Evolutionary conservation across 2,888 invertebrate genomes (phyloP), one percentile per base, ranked within the genome.

Genomic region (Blera fallax): DNA sequence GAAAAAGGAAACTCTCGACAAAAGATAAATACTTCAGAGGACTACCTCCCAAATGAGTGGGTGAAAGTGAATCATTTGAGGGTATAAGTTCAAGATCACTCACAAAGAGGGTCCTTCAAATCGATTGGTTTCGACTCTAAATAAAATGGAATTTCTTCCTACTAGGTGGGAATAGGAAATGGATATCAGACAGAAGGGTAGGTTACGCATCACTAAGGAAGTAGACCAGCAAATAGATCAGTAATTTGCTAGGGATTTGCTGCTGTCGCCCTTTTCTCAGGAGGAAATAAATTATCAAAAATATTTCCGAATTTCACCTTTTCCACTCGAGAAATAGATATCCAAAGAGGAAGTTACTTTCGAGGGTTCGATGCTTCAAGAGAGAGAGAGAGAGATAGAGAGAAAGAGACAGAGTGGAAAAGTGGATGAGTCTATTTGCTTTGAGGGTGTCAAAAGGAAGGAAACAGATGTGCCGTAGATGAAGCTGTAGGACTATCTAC

Each of bases 221-320:
- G 52, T 60, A 62, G 52, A 73, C 73, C 67, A 74, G 67, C 67
- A 64, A 73, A 81, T 69, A 79, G 73, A 73, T 83, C 74, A 84
- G 80, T 80, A 69, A 79, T 80, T 74, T 58, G 64, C 56, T 69
- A 65, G 76, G 64, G 80, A 85, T 85, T 76, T 80, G 56, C 64
- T 45, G 56, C 43, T 85, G 80, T 72, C 64, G 70, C 45, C 58
- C 70, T 70, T 76, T 80, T 64, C 52, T 58, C 76, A 11, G 29
- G 37, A 81, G 72, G 70, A 54, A 77, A 81, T 81, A 77, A 77
- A 85, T 85, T 85, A 80, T 85, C 76, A 85, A 81, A 85, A 85
- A 81, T 81, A 85, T 85, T 81, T 81, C 76, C 76, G 76, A 81
- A 70, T 52, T 62, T 52, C 5, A 72, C 81, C 76, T 81, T 72